These are phyloP conservation scores for Lycophotia porphyrea DNA, from an alignment of 2,888 invertebrate genomes.

Conservation along the genomic window DNA sequence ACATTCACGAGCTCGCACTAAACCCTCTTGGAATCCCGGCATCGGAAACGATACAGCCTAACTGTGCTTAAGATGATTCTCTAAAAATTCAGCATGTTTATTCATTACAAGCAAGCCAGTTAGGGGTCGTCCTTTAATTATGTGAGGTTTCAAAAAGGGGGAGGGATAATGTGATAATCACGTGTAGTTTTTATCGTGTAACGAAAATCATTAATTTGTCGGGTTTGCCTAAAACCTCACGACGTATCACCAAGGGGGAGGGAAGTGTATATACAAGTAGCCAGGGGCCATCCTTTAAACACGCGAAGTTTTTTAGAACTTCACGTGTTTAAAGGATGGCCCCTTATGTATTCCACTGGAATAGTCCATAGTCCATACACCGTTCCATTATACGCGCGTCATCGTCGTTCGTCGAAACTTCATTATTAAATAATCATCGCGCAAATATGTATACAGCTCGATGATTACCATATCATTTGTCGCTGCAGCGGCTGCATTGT, in stretches of 20 bases:
- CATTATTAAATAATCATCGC: slow-evolving; percentile 27
- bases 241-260: too few relatives aligned
- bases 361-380: background rate
- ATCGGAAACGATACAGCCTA: background rate
- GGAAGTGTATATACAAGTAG: too few relatives aligned
- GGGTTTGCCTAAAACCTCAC: too few relatives aligned
- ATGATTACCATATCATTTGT: slow-evolving; percentile 52
- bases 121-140: too few relatives aligned
- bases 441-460: slow-evolving; percentile 38
- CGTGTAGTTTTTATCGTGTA: too few relatives aligned
- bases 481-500: slow-evolving; percentile 55
- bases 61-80: background rate
- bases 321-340: too few relatives aligned
- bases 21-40: background rate
- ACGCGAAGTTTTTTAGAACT: too few relatives aligned
- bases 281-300: too few relatives aligned
- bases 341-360: background rate
- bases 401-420: slow-evolving; percentile 25
- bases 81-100: background rate
- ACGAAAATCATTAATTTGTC: too few relatives aligned
- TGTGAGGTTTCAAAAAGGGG: too few relatives aligned
- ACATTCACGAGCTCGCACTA: background rate
- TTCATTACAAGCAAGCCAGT: background rate
- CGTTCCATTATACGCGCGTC: background rate
- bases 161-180: too few relatives aligned